Conservation (phyloP, 2,113 vertebrate species). For the Alethe castanea region DNA sequence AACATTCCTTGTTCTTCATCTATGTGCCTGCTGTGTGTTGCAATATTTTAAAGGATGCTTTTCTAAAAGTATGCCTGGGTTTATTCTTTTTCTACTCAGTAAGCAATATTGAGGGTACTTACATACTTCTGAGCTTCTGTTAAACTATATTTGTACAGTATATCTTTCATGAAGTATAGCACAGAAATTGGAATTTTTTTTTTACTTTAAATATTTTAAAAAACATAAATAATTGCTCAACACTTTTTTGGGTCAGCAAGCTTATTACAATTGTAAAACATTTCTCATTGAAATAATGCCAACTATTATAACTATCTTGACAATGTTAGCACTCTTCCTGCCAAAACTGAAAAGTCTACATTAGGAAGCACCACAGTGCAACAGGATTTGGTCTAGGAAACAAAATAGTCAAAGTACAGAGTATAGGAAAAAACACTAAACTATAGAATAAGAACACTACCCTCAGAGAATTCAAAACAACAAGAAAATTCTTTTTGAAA, state of each 20-base stretch:
- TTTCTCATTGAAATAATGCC: not conserved
- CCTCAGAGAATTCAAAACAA: too few species aligned
- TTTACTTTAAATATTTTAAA: not conserved
- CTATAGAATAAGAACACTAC: too few species aligned
- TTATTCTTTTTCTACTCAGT: not conserved
- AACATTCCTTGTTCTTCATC: not conserved
- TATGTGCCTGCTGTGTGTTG: not conserved
- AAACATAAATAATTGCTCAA: not conserved
- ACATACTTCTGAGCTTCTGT: not conserved
- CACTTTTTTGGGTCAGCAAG: not conserved
- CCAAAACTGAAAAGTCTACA: not conserved
- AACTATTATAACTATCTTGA: not conserved
- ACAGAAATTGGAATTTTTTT: not conserved
- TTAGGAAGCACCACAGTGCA: not conserved
- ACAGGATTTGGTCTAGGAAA: not conserved
- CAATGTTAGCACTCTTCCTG: not conserved
- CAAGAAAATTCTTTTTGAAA: too few species aligned
- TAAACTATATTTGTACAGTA: not conserved
- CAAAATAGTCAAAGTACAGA: not conserved
- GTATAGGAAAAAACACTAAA: too few species aligned
- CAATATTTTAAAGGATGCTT: not conserved
- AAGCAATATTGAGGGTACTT: not conserved
- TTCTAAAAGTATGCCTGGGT: not conserved
- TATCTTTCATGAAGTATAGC: not conserved
- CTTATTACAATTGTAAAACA: not conserved